Evolutionary conservation across 2,888 invertebrate genomes (phyloP).

Genomic region (Celastrina argiolus): DNA sequence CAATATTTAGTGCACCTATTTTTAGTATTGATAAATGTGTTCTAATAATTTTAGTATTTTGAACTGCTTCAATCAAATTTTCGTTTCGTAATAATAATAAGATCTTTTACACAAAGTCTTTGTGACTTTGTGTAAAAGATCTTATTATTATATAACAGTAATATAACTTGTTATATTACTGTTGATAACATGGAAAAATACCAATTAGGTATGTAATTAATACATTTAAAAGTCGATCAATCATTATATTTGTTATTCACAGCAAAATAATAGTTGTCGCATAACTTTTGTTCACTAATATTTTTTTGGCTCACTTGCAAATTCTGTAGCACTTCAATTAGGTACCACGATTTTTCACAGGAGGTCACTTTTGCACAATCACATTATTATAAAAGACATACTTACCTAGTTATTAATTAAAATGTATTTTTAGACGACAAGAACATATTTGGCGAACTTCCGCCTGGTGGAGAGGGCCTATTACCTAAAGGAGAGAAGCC

Average conservation of each 20-base stretch:
- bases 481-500: conserved; percentile 86
- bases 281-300: neutral
- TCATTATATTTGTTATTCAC: neutral
- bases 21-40: conserved; percentile 15
- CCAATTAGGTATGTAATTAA: conserved; percentile 23
- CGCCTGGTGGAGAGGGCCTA: conserved; percentile 81
- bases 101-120: neutral
- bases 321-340: neutral
- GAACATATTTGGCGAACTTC: conserved; percentile 86
- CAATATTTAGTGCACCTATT: conserved; percentile 21
- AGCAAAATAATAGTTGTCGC: neutral
- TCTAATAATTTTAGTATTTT: conserved; percentile 14
- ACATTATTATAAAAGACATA: too few relatives aligned
- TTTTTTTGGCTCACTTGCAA: neutral
- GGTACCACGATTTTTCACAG: neutral
- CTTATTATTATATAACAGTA: too few relatives aligned
- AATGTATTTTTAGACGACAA: conserved; percentile 90
- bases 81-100: neutral
- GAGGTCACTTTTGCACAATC: neutral
- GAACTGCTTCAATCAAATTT: conserved; percentile 4
- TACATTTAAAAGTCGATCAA: neutral
- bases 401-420: too few relatives aligned
- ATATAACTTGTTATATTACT: neutral
- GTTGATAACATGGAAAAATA: conserved; percentile 24
- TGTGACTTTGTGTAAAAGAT: too few relatives aligned